These are phyloP conservation scores for Rattus norvegicus DNA, from an alignment of 2,113 vertebrate species.

Conservation along the genomic window GRCr8 NC_086027.1:99411501-99412000, in stretches of 20 bases:
- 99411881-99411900: background rate
- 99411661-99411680: background rate
- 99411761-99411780: background rate
- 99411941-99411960: background rate
- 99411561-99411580: background rate
- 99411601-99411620: no score
- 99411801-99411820: background rate
- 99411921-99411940: slow-evolving; percentile 57
- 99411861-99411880: slow-evolving; percentile 49
- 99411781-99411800: no score
- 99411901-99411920: slow-evolving; percentile 37
- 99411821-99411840: slow-evolving; percentile 61
- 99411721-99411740: background rate
- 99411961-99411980: background rate
- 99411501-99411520: background rate
- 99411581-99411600: background rate
- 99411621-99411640: no score
- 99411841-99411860: slow-evolving; percentile 60
- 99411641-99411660: no score
- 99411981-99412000: slow-evolving; percentile 1
- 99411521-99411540: background rate
- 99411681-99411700: background rate
- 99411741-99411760: background rate
- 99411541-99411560: background rate
- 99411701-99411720: background rate